Evolutionary conservation across 2,888 invertebrate genomes (phyloP), one percentile per base, ranked within the genome.

Genomic region (Neoscelio sp.): DNA sequence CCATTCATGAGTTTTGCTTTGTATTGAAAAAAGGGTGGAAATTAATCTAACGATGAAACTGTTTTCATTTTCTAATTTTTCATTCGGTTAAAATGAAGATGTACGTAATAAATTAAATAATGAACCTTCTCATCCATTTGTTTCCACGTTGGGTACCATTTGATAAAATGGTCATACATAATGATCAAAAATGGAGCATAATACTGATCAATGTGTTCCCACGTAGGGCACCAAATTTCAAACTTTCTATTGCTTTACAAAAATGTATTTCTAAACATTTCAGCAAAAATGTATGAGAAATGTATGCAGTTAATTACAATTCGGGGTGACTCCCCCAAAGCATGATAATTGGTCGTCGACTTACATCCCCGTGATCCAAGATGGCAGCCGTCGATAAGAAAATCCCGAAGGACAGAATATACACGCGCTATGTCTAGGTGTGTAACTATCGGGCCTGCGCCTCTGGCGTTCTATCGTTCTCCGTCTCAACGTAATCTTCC

Each of bases 401-500:
- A 80, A 79, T 77, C 80, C 79, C 56, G 35, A 40, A 68, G 64
- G 78, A 73, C 71, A 60, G 56, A 68, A 68, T 67, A 62, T 62
- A 76, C 46, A 33, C 62, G 54, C 46, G 62, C 60, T 71, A 50
- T 70, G 50, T 70, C 70, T 70, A 70, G 60, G 70, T 64, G 56
- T 62, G 48, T 64, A 62, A 71, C 67, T 50, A 67, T 44, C 70
- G 65, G 56, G 38, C 68, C 78, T 52, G 64, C 46, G 76, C 74
- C 74, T 52, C 50, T 74, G 78, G 81, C 80, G 71, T 77, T 70
- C 56, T 78, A 80, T 80, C 78, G 60, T 77, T 60, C 67, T 78
- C 81, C 80, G 80, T 78, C 52, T 82, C 79, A 83, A 82, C 82
- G 82, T 85, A 85, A 87, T 87, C 86, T 86, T 79, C 81, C 82